Evolutionary conservation across 2,113 vertebrate species (phyloP), one percentile per base, ranked within the genome.

Genomic region (Balaenoptera acutorostrata): DNA sequence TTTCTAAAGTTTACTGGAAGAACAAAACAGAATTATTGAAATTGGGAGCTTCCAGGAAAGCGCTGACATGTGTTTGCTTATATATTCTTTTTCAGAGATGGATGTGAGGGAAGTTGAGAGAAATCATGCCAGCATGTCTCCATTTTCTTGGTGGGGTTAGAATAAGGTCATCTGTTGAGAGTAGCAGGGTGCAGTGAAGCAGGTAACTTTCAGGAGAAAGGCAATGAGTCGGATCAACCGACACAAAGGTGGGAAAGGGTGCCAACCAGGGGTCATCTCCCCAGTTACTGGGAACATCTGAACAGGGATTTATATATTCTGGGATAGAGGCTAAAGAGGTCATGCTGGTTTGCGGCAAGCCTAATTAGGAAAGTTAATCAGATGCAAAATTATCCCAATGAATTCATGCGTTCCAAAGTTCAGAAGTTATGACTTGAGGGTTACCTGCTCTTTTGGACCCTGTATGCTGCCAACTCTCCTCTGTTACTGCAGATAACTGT

Each of bases 331-430:
- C 61, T 71, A 36, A n/a, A 83, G 69, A 64, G 92, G 89, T 92
- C 95, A 46, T 61, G 52, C 78, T 92, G 95, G 69, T 85, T 97
- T 93, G 85, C 33, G 2, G 92, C 87, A 82, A 96, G 64, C 13
- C 92, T 94, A 72, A 90, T 89, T 92, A 93, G 84, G 61, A 82
- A 96, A 95, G 93, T 92, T 93, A 95, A 96, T 93, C 87, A 93
- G 74, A 96, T 95, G 86, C 86, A 97, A 95, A 97, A 93, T 93
- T 92, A 95, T 96, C 92, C 74, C 78, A 39, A 66, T 82, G 96
- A 72, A 88, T 93, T 78, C 78, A 39, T 36, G 85, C 39, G 8
- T 93, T 61, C 92, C 80, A 72, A 89, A 91, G 57, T 66, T 75
- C 14, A 68, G 57, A 61, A 69, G 13, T 31, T 83, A 61, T 52